These are phyloP conservation scores for Electrona antarctica DNA, from an alignment of 2,113 vertebrate species.

Conservation along the genomic window DNA sequence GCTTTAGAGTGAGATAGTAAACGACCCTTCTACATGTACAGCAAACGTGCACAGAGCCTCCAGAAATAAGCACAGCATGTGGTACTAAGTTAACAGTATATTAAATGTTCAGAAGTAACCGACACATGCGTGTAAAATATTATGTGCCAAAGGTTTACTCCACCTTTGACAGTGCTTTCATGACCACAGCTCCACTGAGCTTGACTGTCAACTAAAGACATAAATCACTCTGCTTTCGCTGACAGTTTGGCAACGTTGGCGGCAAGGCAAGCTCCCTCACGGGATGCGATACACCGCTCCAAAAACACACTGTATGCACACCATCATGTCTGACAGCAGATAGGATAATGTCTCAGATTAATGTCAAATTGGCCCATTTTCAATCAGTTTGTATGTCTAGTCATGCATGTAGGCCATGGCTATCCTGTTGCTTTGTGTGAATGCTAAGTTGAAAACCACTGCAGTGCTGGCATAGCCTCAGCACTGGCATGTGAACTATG, in stretches of 20 bases:
- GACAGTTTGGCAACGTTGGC: conserved; percentile 33
- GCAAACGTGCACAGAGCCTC: not conserved
- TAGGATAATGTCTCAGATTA: conserved; percentile 14
- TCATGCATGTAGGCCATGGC: not conserved
- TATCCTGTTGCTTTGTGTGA: conserved; percentile 21
- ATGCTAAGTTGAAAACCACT: conserved; percentile 25
- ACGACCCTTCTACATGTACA: conserved; percentile 3
- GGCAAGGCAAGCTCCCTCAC: conserved; percentile 32
- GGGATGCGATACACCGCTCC: not conserved
- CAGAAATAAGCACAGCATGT: conserved; percentile 21
- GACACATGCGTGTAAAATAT: conserved; percentile 32
- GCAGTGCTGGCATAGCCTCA: conserved; percentile 10
- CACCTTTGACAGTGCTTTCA: conserved; percentile 39
- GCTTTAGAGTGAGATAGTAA: not conserved
- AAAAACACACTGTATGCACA: not conserved
- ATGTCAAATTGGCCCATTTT: conserved; percentile 7
- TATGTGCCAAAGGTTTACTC: conserved; percentile 20
- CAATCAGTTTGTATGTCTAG: not conserved
- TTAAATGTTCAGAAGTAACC: conserved; percentile 3
- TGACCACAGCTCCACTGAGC: conserved; percentile 31
- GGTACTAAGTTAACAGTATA: conserved; percentile 31
- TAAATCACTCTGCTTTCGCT: conserved; percentile 41
- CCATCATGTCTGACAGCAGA: conserved; percentile 1
- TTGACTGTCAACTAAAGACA: conserved; percentile 34
- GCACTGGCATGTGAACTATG: conserved; percentile 42